Percentiles rank a stretch among this genome's conserved stretches.
phyloP scores from a whole-genome alignment of 2,797 vertebrate species.

The Tamandua tetradactyla region DNA sequence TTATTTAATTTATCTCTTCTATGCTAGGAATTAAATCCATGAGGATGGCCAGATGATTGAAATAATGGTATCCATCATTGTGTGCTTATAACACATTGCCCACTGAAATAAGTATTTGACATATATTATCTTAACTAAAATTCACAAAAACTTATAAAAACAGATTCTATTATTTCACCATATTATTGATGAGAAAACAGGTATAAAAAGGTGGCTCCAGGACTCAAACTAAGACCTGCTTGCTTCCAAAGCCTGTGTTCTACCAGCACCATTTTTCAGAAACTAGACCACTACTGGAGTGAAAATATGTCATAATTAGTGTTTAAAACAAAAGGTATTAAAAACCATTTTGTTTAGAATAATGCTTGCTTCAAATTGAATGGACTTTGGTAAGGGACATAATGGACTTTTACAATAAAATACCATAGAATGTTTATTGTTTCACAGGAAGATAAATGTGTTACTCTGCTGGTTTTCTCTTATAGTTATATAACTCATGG shows the following conservation, averaged over 20 bases:
- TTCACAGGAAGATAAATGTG: neutral
- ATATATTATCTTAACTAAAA: neutral
- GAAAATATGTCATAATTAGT: neutral
- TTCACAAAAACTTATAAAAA: neutral
- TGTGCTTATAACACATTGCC: neutral
- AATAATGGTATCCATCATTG: neutral
- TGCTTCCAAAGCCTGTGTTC: neutral
- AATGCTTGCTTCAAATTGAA: slow-evolving; percentile 6
- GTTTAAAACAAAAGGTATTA: neutral
- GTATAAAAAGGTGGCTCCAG: neutral
- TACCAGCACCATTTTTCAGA: neutral
- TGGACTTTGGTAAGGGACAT: neutral
- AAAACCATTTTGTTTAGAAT: neutral
- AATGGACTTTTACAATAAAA: neutral
- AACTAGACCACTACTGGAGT: neutral
- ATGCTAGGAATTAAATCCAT: neutral
- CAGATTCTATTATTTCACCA: neutral
- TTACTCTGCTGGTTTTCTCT: neutral
- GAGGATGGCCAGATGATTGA: neutral
- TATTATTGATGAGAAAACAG: neutral
- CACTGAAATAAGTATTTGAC: neutral
- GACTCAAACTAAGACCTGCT: neutral
- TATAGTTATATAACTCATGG: neutral
- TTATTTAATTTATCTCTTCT: neutral
- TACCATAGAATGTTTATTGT: neutral